phyloP scores from a whole-genome alignment of 2,113 vertebrate species.

The Eleginops maclovinus region DNA sequence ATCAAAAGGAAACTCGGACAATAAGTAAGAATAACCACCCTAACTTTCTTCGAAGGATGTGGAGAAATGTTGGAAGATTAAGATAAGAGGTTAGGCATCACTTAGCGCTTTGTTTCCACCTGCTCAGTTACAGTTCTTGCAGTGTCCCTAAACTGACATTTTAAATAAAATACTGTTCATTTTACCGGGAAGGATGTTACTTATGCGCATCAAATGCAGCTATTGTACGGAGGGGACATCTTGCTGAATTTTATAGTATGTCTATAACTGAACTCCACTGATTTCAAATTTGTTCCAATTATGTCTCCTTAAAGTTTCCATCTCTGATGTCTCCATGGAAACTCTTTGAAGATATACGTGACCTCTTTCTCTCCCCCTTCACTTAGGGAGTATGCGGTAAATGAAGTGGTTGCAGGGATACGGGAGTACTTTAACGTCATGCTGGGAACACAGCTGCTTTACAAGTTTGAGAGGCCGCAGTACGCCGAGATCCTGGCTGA shows the following conservation, averaged over 20 bases:
- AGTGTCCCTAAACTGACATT: too few species aligned
- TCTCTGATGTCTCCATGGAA: neutral
- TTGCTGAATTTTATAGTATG: neutral
- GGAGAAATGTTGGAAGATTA: neutral
- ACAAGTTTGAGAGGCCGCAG: constrained; percentile 98
- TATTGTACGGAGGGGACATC: neutral
- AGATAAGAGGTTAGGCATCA: neutral
- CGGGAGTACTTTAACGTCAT: constrained; percentile 99
- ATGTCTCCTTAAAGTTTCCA: neutral
- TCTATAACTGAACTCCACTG: neutral
- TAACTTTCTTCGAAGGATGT: neutral
- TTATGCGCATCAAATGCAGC: neutral
- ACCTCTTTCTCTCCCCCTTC: neutral
- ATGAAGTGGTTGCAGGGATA: constrained; percentile 96
- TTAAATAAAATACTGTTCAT: neutral
- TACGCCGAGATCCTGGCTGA: constrained; percentile 94
- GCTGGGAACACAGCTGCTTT: constrained; percentile 96
- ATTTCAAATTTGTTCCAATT: too few species aligned
- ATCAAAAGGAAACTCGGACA: constrained; percentile 96
- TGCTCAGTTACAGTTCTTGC: neutral
- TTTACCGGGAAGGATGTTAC: neutral
- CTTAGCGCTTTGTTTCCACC: neutral
- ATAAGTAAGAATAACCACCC: constrained; percentile 87
- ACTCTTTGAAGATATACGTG: neutral
- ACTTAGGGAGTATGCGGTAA: constrained; percentile 93